phyloP scores from a whole-genome alignment of 1,140 invertebrate species.

The Drosophila paulistorum region DNA sequence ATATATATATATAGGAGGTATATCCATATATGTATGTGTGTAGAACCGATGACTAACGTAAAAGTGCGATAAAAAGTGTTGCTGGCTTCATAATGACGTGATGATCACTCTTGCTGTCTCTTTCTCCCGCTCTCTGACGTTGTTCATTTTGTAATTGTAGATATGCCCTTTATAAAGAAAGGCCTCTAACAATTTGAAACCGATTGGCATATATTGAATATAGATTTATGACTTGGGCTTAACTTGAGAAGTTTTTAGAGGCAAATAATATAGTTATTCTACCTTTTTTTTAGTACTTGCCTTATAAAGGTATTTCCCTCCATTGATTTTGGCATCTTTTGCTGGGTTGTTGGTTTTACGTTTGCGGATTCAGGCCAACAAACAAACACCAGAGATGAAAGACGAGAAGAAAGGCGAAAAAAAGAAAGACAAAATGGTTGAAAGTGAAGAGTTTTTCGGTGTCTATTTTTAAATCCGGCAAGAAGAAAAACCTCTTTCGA shows the following conservation, averaged over 20 bases:
- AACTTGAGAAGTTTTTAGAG: too few relatives aligned
- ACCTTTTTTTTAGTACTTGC: too few relatives aligned
- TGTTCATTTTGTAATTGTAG: constrained; percentile 1
- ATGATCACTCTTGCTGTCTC: too few relatives aligned
- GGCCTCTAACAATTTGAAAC: neutral
- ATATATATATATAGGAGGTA: constrained; percentile 10
- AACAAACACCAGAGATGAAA: constrained; percentile 5
- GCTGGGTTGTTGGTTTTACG: neutral
- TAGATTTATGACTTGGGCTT: too few relatives aligned
- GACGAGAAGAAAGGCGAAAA: constrained; percentile 35
- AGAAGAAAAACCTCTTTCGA: constrained; percentile 48
- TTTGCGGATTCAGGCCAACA: constrained; percentile 46
- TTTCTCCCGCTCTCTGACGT: neutral
- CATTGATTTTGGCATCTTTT: constrained; percentile 24
- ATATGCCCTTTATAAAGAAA: neutral
- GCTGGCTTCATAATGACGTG: constrained; percentile 11
- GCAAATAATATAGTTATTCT: too few relatives aligned
- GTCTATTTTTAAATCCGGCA: constrained; percentile 46
- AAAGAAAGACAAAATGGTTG: constrained; percentile 42
- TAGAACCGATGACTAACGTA: constrained; percentile 55
- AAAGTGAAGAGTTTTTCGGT: constrained; percentile 40
- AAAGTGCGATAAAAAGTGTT: constrained; percentile 30
- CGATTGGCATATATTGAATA: neutral
- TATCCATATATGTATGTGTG: constrained; percentile 20
- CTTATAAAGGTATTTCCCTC: neutral